phyloP scores from a whole-genome alignment of 2,797 vertebrate species.

The Myripristis murdjan region DNA sequence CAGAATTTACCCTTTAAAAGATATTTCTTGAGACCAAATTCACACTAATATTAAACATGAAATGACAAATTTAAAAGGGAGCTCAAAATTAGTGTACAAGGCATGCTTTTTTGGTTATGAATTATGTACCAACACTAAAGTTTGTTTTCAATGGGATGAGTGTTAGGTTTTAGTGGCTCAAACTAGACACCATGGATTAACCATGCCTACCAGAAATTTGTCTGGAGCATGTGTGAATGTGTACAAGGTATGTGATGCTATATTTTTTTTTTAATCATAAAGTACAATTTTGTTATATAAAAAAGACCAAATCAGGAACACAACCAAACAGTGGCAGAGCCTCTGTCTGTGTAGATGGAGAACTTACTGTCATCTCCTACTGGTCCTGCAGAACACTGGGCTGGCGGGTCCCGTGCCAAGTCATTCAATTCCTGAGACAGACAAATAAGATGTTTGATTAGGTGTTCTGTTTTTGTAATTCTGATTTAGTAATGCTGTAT shows the following conservation, averaged over 20 bases:
- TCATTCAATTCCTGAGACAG: constrained; percentile 95
- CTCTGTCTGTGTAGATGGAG: not conserved
- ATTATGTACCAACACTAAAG: not conserved
- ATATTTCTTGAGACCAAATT: not conserved
- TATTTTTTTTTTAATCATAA: too few relatives aligned
- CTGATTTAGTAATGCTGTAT: not conserved
- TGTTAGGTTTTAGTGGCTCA: not conserved
- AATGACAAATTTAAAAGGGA: too few relatives aligned
- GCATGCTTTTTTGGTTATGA: too few relatives aligned
- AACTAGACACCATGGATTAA: not conserved
- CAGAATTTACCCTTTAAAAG: too few relatives aligned
- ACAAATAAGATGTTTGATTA: constrained; percentile 49
- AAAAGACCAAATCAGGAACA: not conserved
- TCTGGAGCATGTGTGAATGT: not conserved
- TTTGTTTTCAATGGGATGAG: not conserved
- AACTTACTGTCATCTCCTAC: constrained; percentile 99
- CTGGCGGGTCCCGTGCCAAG: constrained; percentile 99
- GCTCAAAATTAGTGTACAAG: too few relatives aligned
- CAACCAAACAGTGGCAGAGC: not conserved
- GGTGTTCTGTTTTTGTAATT: not conserved
- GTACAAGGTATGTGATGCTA: not conserved
- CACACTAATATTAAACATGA: too few relatives aligned
- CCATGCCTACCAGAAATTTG: not conserved
- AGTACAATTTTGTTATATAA: not conserved
- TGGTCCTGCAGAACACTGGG: constrained; percentile 99